A percentile compares a stretch with the other conserved stretches of the same genome.
phyloP scores from a whole-genome alignment of 2,888 invertebrate species.

The Acleris holmiana region DNA sequence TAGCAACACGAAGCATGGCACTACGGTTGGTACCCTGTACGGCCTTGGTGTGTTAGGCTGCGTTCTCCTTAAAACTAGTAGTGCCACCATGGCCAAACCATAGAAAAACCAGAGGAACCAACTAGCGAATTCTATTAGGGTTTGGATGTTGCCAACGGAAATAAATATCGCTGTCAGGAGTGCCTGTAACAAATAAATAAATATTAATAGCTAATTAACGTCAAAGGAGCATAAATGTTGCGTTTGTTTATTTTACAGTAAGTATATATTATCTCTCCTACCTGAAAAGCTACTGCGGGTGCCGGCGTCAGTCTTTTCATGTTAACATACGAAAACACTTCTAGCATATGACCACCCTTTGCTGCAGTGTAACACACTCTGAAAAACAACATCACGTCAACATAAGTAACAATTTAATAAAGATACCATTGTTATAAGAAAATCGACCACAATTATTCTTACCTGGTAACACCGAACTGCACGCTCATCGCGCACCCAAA shows the following conservation, averaged over 20 bases:
- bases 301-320: conserved; percentile 89
- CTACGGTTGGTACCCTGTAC: conserved; percentile 88
- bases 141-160: conserved; percentile 88
- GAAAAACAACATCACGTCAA: conserved; percentile 42
- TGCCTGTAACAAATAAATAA: conserved; percentile 77
- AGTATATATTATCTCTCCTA: conserved; percentile 52
- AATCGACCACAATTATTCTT: conserved; percentile 29
- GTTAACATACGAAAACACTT: conserved; percentile 91
- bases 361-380: conserved; percentile 94
- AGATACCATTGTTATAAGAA: neutral
- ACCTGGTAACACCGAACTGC: conserved; percentile 90
- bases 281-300: conserved; percentile 92
- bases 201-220: neutral
- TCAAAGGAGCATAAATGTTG: no score
- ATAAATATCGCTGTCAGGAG: conserved; percentile 89
- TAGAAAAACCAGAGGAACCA: conserved; percentile 96
- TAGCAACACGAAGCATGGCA: conserved; percentile 89
- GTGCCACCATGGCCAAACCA: conserved; percentile 91
- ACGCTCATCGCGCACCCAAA: conserved; percentile 92
- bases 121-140: conserved; percentile 93
- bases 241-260: no score
- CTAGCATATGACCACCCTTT: conserved; percentile 91
- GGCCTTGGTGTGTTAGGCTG: conserved; percentile 88
- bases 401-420: neutral
- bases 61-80: conserved; percentile 89